phyloP scores from a whole-genome alignment of 2,113 vertebrate species.

The Anguilla rostrata region DNA sequence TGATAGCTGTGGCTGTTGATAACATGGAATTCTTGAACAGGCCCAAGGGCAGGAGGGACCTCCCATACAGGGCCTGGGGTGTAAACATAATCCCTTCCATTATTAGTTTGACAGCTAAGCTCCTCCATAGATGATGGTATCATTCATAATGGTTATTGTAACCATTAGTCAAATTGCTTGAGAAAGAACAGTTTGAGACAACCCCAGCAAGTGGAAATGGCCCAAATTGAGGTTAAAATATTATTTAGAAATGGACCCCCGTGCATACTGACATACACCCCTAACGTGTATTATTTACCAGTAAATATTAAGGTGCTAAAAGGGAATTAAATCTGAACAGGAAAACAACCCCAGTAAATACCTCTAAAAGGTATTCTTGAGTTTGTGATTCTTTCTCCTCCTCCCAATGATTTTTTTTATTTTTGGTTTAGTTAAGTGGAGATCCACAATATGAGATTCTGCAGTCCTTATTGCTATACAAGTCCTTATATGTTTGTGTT shows the following conservation, averaged over 20 bases:
- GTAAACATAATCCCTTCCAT: conserved; percentile 21
- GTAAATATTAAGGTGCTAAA: neutral
- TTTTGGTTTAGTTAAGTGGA: neutral
- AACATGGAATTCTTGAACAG: conserved; percentile 15
- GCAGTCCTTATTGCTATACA: neutral
- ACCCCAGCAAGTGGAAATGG: neutral
- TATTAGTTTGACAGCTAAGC: conserved; percentile 17
- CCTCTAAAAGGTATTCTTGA: neutral
- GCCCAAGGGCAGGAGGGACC: conserved; percentile 15
- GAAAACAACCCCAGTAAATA: neutral
- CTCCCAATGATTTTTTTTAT: neutral
- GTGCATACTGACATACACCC: neutral
- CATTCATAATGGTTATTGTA: conserved; percentile 14
- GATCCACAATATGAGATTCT: neutral
- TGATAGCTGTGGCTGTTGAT: conserved; percentile 26
- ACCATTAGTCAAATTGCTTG: conserved; percentile 1
- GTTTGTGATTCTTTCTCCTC: neutral
- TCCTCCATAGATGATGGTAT: neutral
- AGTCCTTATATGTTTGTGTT: neutral
- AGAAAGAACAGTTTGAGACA: neutral
- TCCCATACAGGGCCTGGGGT: conserved; percentile 6
- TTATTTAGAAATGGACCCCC: neutral
- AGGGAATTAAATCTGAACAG: neutral
- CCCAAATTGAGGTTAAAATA: neutral
- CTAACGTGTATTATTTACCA: neutral